Base-by-base conservation (phyloP, 2,888 invertebrate genomes). In the Acanthosepion lycidas region DNA sequence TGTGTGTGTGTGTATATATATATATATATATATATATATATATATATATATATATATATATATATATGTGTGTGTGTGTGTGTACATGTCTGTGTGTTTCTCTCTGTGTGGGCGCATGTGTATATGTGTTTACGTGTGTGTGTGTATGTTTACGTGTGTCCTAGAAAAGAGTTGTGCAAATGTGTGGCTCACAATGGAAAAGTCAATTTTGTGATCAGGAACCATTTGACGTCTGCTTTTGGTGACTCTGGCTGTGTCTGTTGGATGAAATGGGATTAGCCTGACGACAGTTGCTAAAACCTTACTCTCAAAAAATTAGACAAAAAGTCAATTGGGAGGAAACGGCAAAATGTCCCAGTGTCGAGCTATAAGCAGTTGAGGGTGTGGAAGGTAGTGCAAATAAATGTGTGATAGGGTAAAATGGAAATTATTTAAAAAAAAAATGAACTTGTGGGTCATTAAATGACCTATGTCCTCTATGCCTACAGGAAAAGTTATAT, bases 11-110 rank as follows among this genome's bases (percentile, higher is more conserved):
- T 55, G 1, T 55, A 55, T 55, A 18, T 18, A 55, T 12, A 51
- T 12, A 51, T 51, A 51, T 51, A 51, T 51, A 51, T 51, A 64
- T 28, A 64, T 26, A 64, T 28, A 64, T 12, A 28, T 28, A 28
- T 64, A 64, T 28, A 64, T 26, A 64, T 28, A 64, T 12, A 28
- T 28, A 28, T 64, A 64, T 28, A 28, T 64, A 6, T 28, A 64
- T 64, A 6, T 64, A 28, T 28, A 0, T 28, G 9, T 64, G 6
- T n/a, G n/a, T 78, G 3, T n/a, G n/a, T 78, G 3, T 78, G 15
- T n/a, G 0, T 78, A 8, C 12, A 0, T 78, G 15, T 78, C 0
- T n/a, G 15, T 78, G 0, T 78, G 15, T n/a, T 0, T 64, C 26
- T 64, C 0, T 64, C 4, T 64, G 2, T 64, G 4, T 64, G 2